Base-by-base conservation (phyloP, 2,888 invertebrate species). In the Spilarctia lutea region DNA sequence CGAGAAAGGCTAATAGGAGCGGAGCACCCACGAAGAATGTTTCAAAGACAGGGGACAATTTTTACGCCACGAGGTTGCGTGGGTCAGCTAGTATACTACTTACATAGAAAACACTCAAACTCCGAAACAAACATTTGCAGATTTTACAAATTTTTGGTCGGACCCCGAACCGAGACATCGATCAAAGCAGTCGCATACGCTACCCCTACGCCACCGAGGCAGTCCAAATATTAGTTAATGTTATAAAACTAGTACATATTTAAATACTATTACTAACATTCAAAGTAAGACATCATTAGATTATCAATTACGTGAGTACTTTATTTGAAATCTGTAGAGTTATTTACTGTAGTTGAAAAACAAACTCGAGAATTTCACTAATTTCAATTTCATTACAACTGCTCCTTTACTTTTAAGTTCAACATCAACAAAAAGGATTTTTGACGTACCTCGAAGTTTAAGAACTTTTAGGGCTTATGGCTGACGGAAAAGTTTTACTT, bases 371-470 rank as follows among this genome's bases (percentile, higher is more conserved):
- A 16, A 56, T 69, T 69, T 52, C 24, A 42, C 65, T 39, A 69
- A 69, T 74, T 74, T 70, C 65, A 74, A 68, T 70, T 73, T 69
- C 69, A 69, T 69, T 68, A 69, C 33, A 66, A 68, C 33, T 65
- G 68, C n/a, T 35, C 65, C 65, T 8, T 39, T 33, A 65, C 20
- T 74, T 70, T 74, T 24, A 74, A 74, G 73, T 74, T 70, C 56
- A 74, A 52, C 48, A 42, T 13, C 39, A 74, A 65, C 35, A 69
- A 65, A 74, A 69, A 48, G 69, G 39, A 69, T 69, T 69, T 52
- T 39, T 52, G 35, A 24, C 42, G 30, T 65, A 63, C 27, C 39
- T 35, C 6, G 65, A 69, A 69, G 69, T 73, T 73, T 27, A 24
- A 30, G 16, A 68, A 73, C 60, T 68, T 65, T 73, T 13, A 45